Base-by-base conservation (phyloP, 2,797 vertebrate genomes). In the Onychomys leucogaster region DNA sequence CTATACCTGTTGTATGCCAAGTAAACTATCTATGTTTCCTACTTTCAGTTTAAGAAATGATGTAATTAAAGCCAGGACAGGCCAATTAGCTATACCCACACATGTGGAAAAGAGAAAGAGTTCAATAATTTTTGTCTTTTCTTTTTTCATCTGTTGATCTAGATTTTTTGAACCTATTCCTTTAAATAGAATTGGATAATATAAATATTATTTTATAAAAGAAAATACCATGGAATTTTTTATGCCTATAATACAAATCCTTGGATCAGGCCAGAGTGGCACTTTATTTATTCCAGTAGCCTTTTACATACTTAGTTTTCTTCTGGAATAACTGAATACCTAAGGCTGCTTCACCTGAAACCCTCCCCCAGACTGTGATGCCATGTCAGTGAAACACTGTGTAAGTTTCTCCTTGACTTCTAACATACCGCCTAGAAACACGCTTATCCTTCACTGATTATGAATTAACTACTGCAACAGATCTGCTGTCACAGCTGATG, bases 401-500 rank as follows among this genome's bases (percentile, higher is more conserved):
- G 37, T 5, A 94, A 80, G 82, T 81, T 92, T 97, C n/a, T 23
- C 65, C 90, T 96, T 93, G 59, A 92, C 89, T 94, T 98, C 91
- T 97, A n/a, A 89, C 91, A 93, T 95, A 8, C 49, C 81, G 19
- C 94, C 94, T 97, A 88, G 89, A 96, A 98, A 96, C 25, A 92
- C 93, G 97, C 52, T 96, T 91, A 93, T 41, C 78, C 25, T 94
- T 95, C 94, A 91, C 96, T 98, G 96, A 97, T 98, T 97, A 95
- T 3, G 0, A 95, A 95, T 97, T 98, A 98, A 98, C 96, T 91
- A 85, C 97, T 97, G 95, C 55, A 97, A 76, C 97, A 97, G 73
- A 98, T 98, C 98, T 97, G 92, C 92, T 97, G 97, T 98, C 97
- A 98, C 75, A 95, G 89, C 95, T 98, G 97, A 98, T 97, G 96